phyloP scores from a whole-genome alignment of 2,113 vertebrate species.

The Pedetes capensis region DNA sequence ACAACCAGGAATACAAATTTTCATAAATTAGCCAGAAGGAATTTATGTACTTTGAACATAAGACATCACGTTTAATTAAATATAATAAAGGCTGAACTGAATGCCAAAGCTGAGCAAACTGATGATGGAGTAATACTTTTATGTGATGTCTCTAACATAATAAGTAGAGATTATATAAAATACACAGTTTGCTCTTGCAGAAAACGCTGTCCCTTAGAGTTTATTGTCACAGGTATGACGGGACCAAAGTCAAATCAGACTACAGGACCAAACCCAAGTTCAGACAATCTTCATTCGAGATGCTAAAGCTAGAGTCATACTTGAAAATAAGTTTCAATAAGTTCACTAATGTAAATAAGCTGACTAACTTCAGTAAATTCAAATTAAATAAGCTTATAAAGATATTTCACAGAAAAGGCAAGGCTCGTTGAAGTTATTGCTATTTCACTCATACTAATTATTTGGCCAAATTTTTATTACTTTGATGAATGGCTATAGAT shows the following conservation, averaged over 20 bases:
- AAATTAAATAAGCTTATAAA: not conserved
- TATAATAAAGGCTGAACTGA: not conserved
- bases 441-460: not conserved
- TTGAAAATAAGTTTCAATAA: not conserved
- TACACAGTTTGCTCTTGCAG: not conserved
- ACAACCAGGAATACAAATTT: too few relatives aligned
- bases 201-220: not conserved
- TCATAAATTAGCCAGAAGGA: not conserved
- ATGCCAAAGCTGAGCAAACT: not conserved
- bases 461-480: not conserved
- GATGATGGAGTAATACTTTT: not conserved
- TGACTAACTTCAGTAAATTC: not conserved
- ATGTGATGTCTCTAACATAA: not conserved
- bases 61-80: not conserved
- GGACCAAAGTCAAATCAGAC: not conserved
- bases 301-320: not conserved
- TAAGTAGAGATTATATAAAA: not conserved
- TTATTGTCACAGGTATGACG: not conserved
- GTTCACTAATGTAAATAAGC: not conserved
- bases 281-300: not conserved
- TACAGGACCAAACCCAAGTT: not conserved
- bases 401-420: not conserved
- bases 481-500: not conserved
- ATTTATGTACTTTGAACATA: not conserved
- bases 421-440: not conserved